Evolutionary conservation across 2,797 vertebrate genomes (phyloP), one percentile per base, ranked within the genome.

Genomic region (Myotis planiceps): DNA sequence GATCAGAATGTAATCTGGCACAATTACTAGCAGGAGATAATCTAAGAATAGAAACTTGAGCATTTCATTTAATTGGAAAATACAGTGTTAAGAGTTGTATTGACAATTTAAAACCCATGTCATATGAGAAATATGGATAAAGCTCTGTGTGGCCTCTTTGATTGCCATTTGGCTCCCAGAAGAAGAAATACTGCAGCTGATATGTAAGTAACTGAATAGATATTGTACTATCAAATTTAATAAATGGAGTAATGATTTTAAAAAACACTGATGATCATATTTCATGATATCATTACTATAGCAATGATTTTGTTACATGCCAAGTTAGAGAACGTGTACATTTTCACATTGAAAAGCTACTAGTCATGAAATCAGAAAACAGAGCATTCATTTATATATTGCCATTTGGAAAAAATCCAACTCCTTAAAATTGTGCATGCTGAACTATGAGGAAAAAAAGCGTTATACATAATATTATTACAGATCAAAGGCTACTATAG

Each of bases 61-160:
- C 85, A 83, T 96, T 96, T 89, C 85, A 88, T 96, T 97, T 95
- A 66, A 94, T 96, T 84, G 94, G n/a, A 97, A 97, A 97, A 96
- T 79, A 13, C 1, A 47, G n/a, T 95, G 63, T 93, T 98, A 95
- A 97, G 97, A 97, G 72, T 90, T 58, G 16, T 96, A 98, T 98
- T 97, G 97, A 98, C 98, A 97, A 96, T 97, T 97, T 98, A 97
- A 98, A 98, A 98, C 47, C 47, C 18, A 19, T 95, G 55, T 97
- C 84, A 93, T 65, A 76, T 55, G 47, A 94, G 93, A 89, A 97
- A 80, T 98, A 85, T 71, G 74, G 53, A 95, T 96, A 95, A 78
- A 98, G 74, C 65, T 87, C 29, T 95, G 15, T 69, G 60, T 94
- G 66, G 96, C 37, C 55, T 96, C 85, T 97, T 96, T 96, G 49